Percentiles rank a stretch among this genome's conserved stretches.
Conservation (phyloP, 2,113 vertebrate genomes). For the Micromys minutus region DNA sequence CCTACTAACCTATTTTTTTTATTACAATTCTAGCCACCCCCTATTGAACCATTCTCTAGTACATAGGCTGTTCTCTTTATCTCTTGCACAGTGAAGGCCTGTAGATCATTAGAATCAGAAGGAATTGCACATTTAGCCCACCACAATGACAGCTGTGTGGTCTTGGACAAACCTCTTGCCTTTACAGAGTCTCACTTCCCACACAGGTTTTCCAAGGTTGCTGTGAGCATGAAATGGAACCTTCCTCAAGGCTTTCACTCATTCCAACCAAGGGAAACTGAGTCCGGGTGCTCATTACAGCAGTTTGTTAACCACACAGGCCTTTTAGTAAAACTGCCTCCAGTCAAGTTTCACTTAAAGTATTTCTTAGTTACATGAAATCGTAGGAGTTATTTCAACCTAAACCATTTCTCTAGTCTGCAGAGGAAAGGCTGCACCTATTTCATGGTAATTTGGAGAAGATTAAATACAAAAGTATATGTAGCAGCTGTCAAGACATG, state of each 20-base stretch:
- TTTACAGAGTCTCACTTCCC: slow-evolving; percentile 5
- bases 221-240: background rate
- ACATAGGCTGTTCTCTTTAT: background rate
- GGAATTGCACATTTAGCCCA: background rate
- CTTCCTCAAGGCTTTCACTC: background rate
- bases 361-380: background rate
- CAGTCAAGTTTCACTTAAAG: background rate
- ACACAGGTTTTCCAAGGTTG: background rate
- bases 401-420: background rate
- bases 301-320: background rate
- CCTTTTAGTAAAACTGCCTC: background rate
- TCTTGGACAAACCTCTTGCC: background rate
- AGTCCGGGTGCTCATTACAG: background rate
- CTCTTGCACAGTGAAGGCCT: background rate
- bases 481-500: background rate
- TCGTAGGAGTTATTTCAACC: background rate
- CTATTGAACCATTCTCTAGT: background rate
- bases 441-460: slow-evolving; percentile 9
- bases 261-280: background rate
- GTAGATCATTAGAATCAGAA: background rate
- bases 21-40: background rate
- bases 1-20: slow-evolving; percentile 30
- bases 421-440: background rate
- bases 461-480: slow-evolving; percentile 12
- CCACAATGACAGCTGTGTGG: slow-evolving; percentile 18